Percentiles rank a stretch among this genome's conserved stretches.
Evolutionary conservation across 2,797 vertebrate genomes (phyloP).

Genomic region (Champsocephalus gunnari): DNA sequence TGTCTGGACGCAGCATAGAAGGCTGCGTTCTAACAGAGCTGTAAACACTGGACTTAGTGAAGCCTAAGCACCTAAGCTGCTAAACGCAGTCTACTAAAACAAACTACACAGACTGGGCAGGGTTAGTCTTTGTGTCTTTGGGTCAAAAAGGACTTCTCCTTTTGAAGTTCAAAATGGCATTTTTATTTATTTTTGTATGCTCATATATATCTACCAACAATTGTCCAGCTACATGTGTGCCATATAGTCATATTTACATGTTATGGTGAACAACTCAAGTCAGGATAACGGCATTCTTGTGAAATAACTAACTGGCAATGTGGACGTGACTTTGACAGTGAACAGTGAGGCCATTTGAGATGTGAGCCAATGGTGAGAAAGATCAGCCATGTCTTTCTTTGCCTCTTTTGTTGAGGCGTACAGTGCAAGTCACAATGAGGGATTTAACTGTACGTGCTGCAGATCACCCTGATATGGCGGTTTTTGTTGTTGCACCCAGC

Average conservation of each 20-base stretch:
- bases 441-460: slow-evolving; percentile 69
- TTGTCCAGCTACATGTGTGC: slow-evolving; percentile 6
- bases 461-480: slow-evolving; percentile 72
- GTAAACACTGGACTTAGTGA: slow-evolving; percentile 74
- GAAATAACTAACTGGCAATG: slow-evolving; percentile 50
- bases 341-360: slow-evolving; percentile 24
- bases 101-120: slow-evolving; percentile 53
- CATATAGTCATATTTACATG: slow-evolving; percentile 23
- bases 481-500: slow-evolving; percentile 3
- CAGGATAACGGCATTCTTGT: slow-evolving; percentile 52
- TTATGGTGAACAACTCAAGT: slow-evolving; percentile 30
- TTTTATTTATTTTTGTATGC: slow-evolving; percentile 7
- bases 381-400: slow-evolving; percentile 52
- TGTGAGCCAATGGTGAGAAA: slow-evolving; percentile 46
- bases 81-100: slow-evolving; percentile 73
- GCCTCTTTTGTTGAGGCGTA: slow-evolving; percentile 68
- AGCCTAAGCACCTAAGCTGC: slow-evolving; percentile 61
- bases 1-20: slow-evolving; percentile 53
- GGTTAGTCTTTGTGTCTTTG: slow-evolving; percentile 49
- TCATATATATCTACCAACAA: neutral
- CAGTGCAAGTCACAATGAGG: slow-evolving; percentile 69
- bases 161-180: slow-evolving; percentile 46
- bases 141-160: slow-evolving; percentile 45
- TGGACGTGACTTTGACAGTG: slow-evolving; percentile 72
- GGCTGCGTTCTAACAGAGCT: slow-evolving; percentile 66